These are phyloP conservation scores for Aplodontia rufa DNA, from an alignment of 2,113 vertebrate species.

Conservation along the genomic window DNA sequence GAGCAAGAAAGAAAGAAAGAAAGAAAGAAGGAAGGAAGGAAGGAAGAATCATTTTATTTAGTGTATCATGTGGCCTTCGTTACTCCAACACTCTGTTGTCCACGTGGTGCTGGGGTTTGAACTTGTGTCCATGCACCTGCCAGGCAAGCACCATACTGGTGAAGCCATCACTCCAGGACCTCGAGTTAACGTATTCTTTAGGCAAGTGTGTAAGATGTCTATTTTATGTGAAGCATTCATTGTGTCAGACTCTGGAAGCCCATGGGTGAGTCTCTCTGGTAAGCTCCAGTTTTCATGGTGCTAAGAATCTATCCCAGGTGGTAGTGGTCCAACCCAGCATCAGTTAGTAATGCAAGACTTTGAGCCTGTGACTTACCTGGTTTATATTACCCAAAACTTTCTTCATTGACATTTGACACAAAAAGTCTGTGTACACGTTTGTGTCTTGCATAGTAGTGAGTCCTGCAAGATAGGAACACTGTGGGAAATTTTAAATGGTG, in stretches of 20 bases:
- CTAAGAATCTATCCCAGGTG: not conserved
- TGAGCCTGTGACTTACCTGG: not conserved
- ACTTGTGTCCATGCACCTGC: no score
- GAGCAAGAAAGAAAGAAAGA: no score
- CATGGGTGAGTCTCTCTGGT: not conserved
- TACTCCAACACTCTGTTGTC: no score
- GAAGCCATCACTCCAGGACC: no score
- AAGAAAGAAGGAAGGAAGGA: no score
- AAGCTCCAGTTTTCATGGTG: not conserved
- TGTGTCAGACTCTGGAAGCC: not conserved
- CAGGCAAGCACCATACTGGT: no score
- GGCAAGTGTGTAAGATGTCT: not conserved
- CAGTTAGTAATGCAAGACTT: not conserved
- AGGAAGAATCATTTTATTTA: no score
- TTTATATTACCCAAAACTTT: not conserved
- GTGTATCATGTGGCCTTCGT: no score
- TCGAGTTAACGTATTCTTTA: not conserved
- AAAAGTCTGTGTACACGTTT: not conserved
- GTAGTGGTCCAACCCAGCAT: not conserved
- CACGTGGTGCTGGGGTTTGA: no score
- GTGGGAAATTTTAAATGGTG: not conserved
- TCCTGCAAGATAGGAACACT: not conserved
- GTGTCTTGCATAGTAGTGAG: not conserved
- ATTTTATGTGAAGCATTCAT: not conserved
- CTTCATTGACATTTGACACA: not conserved